These are phyloP conservation scores for Galeruca laticollis DNA, from an alignment of 2,888 invertebrate genomes.

Conservation along the genomic window DNA sequence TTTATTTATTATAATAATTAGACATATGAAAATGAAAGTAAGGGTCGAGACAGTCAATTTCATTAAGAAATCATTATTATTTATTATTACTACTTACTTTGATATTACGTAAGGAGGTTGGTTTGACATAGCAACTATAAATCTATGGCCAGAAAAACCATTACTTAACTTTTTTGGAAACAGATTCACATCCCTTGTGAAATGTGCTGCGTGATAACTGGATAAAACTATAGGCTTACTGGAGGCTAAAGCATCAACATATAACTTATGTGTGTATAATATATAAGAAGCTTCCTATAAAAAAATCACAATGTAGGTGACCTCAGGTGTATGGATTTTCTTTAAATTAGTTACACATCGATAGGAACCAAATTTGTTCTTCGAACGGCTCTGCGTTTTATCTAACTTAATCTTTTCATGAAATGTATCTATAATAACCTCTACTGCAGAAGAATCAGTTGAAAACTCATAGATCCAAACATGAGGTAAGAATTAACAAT, in stretches of 20 bases:
- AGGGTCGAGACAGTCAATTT: too few relatives aligned
- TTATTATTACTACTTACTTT: constrained; percentile 65
- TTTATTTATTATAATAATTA: too few relatives aligned
- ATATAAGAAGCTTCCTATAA: constrained; percentile 78
- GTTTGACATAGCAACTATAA: constrained; percentile 76
- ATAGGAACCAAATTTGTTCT: too few relatives aligned
- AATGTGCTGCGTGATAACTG: constrained; percentile 77
- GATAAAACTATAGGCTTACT: constrained; percentile 77
- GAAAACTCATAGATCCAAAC: too few relatives aligned
- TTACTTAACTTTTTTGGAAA: constrained; percentile 77
- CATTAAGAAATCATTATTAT: background rate
- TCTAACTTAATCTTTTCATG: too few relatives aligned
- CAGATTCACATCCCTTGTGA: constrained; percentile 74
- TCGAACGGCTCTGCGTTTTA: too few relatives aligned
- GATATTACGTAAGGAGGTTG: constrained; percentile 82
- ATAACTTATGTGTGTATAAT: constrained; percentile 80
- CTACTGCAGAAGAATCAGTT: too few relatives aligned
- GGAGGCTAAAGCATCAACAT: constrained; percentile 79
- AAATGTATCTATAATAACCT: too few relatives aligned
- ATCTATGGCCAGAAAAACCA: constrained; percentile 82
- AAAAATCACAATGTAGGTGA: constrained; percentile 21
- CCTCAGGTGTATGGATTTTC: too few relatives aligned
- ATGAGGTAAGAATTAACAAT: too few relatives aligned
- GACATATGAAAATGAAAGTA: too few relatives aligned
- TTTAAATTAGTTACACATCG: too few relatives aligned